phyloP scores from a whole-genome alignment of 2,113 vertebrate species.

The Nothobranchius kuhntae region DNA sequence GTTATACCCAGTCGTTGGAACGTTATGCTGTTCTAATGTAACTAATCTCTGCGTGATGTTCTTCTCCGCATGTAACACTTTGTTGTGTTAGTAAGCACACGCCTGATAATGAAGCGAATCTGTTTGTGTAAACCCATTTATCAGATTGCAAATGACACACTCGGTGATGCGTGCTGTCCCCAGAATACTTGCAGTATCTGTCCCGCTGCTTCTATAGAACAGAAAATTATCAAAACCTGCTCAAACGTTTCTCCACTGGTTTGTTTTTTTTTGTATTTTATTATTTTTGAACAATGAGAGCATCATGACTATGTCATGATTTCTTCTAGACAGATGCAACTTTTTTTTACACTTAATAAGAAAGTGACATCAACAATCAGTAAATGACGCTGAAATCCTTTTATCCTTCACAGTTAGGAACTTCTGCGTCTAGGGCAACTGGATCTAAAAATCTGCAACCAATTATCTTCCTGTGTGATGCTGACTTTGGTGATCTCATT shows the following conservation, averaged over 20 bases:
- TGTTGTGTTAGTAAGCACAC: background rate
- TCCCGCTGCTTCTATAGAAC: background rate
- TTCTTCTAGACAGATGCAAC: no score
- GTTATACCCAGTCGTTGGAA: background rate
- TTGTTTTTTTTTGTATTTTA: background rate
- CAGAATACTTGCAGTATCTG: conserved; percentile 34
- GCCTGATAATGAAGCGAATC: background rate
- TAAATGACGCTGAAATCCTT: no score
- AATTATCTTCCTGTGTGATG: conserved; percentile 24
- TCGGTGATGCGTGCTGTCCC: conserved; percentile 56
- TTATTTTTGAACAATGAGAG: background rate
- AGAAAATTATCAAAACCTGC: background rate
- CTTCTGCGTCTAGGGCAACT: background rate
- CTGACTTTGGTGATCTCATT: background rate
- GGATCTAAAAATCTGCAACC: conserved; percentile 23
- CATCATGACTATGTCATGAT: background rate
- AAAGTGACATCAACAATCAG: no score
- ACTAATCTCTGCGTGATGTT: background rate
- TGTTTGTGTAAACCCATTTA: background rate
- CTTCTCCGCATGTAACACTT: background rate
- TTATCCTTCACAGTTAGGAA: no score
- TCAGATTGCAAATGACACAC: background rate
- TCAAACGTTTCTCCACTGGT: background rate
- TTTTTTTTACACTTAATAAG: background rate
- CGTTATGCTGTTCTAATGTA: no score